Conservation (phyloP, 2,888 invertebrate genomes). For the Troides aeacus region DNA sequence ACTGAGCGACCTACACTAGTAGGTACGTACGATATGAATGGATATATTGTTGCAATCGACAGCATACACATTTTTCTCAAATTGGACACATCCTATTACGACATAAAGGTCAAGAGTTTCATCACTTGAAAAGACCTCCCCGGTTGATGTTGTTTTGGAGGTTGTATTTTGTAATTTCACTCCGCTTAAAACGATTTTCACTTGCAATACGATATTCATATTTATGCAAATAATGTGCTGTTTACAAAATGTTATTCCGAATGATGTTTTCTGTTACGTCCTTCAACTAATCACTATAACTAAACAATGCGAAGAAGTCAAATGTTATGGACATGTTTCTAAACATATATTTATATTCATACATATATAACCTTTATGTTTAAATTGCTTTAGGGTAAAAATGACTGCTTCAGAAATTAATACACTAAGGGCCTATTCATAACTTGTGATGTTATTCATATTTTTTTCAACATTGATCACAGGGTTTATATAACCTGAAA, state of each 20-base stretch:
- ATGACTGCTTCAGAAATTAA: no score
- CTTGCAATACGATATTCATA: background rate
- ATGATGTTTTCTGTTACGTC: no score
- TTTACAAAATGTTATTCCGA: no score
- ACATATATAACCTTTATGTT: no score
- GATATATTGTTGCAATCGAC: constrained; percentile 16
- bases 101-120: constrained; percentile 14
- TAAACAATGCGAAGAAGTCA: no score
- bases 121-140: background rate
- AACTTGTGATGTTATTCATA: no score
- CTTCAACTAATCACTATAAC: no score
- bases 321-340: no score
- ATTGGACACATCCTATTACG: constrained; percentile 9
- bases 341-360: no score
- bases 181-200: background rate
- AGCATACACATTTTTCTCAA: constrained; percentile 6
- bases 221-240: background rate
- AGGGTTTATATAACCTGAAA: background rate
- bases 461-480: background rate
- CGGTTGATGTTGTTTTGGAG: constrained; percentile 2
- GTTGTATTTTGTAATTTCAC: constrained; percentile 11
- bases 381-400: no score
- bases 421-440: no score
- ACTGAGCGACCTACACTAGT: background rate
- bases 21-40: constrained; percentile 8